Evolutionary conservation across 2,113 vertebrate species (phyloP), one percentile per base, ranked within the genome.

Genomic region (Sula dactylatra): DNA sequence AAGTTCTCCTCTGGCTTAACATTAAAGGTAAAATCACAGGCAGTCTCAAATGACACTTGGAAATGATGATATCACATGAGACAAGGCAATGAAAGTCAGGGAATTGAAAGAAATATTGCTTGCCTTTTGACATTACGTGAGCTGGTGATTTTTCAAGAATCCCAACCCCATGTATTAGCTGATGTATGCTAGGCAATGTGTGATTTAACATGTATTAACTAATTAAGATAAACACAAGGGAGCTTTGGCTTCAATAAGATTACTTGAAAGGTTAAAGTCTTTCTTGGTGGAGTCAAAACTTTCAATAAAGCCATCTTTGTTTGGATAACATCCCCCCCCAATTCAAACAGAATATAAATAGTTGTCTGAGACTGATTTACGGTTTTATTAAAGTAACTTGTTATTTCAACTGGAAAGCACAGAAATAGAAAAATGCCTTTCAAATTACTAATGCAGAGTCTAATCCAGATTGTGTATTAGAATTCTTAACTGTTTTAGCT

Each of bases 191-290:
- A 90, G 72, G 88, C 44, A 70, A 70, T 3, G 1, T 91, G 95
- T 73, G 64, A 84, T 74, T 94, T 92, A 96, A 74, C n/a, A 59
- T 0, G 27, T 45, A 91, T 94, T 96, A 94, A 91, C 82, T 92
- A 90, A 90, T 80, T 73, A 81, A 82, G 80, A 94, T 86, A 88
- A 92, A 86, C 67, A 94, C 65, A 29, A 82, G 56, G 59, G 67
- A 91, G 94, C 91, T 93, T 96, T 91, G 45, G 55, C 72, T 94
- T 88, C 91, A 81, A 26, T 92, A 89, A 62, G 93, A 94, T 94
- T 96, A 94, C 86, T 88, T 91, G 91, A 84, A 91, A 96, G 94
- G 50, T 87, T 96, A 91, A 95, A 95, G 64, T 82, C 62, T 65
- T 78, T 83, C 45, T 71, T 42, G 71, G 42, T 64, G 47, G 64